Conservation (phyloP, 1,140 invertebrate genomes). For the Streblospio benedicti region DNA sequence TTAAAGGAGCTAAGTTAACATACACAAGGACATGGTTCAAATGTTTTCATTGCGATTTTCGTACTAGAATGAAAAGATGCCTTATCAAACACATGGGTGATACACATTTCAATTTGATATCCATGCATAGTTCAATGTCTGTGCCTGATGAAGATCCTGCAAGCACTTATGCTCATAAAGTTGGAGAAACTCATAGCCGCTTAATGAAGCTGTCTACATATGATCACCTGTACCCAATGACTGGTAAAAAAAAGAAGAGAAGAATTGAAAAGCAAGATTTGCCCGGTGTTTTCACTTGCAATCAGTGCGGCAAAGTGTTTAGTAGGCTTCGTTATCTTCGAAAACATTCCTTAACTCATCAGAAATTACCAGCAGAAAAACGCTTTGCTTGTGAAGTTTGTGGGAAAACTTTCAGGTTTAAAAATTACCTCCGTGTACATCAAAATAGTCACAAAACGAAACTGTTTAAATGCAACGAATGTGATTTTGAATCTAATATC, state of each 20-base stretch:
- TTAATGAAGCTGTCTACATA: constrained; percentile 23
- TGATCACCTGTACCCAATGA: constrained; percentile 1
- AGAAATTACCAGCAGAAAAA: constrained; percentile 26
- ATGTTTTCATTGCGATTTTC: constrained; percentile 33
- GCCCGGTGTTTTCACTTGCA: constrained; percentile 31
- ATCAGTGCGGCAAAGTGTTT: constrained; percentile 36
- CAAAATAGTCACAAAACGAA: constrained; percentile 28
- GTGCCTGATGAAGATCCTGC: not conserved
- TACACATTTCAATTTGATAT: constrained; percentile 17
- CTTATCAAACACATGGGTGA: constrained; percentile 32
- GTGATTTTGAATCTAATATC: constrained; percentile 35
- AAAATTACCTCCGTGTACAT: constrained; percentile 29
- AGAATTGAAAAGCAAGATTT: constrained; percentile 33
- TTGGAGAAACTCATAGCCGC: not conserved
- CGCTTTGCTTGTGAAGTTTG: constrained; percentile 35
- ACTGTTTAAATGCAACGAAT: constrained; percentile 34
- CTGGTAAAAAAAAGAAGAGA: constrained; percentile 7
- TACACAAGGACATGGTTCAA: constrained; percentile 25
- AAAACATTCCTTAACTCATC: constrained; percentile 30
- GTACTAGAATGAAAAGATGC: constrained; percentile 25
- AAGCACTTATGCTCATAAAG: not conserved
- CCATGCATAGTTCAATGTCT: constrained; percentile 14
- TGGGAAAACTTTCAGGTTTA: constrained; percentile 37
- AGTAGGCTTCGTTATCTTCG: constrained; percentile 33
- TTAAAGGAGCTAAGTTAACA: constrained; percentile 18